These are phyloP conservation scores for Apodemus sylvaticus DNA, from an alignment of 2,113 vertebrate genomes.

Conservation along the genomic window DNA sequence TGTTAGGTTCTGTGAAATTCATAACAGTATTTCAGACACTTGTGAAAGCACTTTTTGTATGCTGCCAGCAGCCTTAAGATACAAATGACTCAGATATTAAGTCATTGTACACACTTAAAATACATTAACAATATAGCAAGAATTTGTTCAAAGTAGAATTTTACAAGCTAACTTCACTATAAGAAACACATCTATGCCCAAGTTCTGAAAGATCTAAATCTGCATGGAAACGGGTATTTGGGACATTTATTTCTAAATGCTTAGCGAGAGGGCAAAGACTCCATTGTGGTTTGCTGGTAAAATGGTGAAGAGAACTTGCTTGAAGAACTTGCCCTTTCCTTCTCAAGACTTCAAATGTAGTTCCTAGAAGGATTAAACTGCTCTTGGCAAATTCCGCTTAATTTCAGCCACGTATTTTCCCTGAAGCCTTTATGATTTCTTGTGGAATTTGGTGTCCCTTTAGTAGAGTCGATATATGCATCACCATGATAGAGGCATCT, in stretches of 20 bases:
- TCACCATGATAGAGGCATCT: constrained; percentile 95
- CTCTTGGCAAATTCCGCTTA: constrained; percentile 97
- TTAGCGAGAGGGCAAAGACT: not conserved
- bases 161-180: constrained; percentile 66
- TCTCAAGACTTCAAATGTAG: not conserved
- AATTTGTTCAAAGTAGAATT: constrained; percentile 69
- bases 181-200: constrained; percentile 67
- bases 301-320: not conserved
- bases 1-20: not conserved
- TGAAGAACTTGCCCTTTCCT: not conserved
- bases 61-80: not conserved
- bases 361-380: constrained; percentile 85
- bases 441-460: constrained; percentile 98
- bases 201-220: constrained; percentile 5
- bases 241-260: constrained; percentile 68
- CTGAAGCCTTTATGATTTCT: constrained; percentile 97
- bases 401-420: constrained; percentile 97
- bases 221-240: not conserved
- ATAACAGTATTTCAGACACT: not conserved
- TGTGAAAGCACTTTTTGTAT: not conserved
- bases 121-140: constrained; percentile 68
- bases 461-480: constrained; percentile 95
- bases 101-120: constrained; percentile 57
- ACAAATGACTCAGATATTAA: constrained; percentile 41
- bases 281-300: not conserved